Evolutionary conservation across 2,797 vertebrate species (phyloP).

Genomic region (Bryconaethiops microstoma): DNA sequence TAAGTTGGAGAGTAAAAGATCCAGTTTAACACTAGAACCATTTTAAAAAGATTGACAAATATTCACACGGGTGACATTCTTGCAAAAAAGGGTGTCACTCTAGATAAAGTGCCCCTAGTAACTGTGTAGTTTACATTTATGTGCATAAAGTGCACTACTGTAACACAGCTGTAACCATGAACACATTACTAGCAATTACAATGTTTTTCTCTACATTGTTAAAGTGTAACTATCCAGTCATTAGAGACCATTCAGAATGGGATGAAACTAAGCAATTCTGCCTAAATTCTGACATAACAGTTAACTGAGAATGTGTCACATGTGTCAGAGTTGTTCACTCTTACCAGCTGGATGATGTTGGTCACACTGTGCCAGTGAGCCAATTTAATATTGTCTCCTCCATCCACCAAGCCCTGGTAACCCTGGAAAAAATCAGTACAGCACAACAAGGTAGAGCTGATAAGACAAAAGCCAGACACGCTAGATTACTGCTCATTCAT

Average conservation of each 20-base stretch:
- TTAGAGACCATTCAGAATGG: no score
- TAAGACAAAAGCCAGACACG: neutral
- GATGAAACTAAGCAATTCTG: neutral
- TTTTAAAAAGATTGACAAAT: neutral
- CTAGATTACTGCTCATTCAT: neutral
- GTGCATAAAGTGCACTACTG: no score
- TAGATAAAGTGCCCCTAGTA: no score
- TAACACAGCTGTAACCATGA: no score
- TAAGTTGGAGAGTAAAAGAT: slow-evolving; percentile 23
- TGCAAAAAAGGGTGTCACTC: neutral
- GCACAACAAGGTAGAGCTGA: neutral
- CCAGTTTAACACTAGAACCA: neutral
- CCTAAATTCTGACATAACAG: neutral
- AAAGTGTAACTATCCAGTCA: no score
- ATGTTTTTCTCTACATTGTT: no score
- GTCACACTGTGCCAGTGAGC: slow-evolving; percentile 95
- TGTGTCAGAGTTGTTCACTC: slow-evolving; percentile 23
- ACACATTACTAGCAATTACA: no score
- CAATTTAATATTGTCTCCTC: slow-evolving; percentile 90
- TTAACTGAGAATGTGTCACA: neutral
- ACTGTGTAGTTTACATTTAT: no score
- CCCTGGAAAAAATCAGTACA: slow-evolving; percentile 75
- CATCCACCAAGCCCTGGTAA: slow-evolving; percentile 94
- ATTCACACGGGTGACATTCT: neutral
- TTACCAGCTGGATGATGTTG: slow-evolving; percentile 96